Percentiles rank a stretch among this genome's conserved stretches.
phyloP scores from a whole-genome alignment of 2,797 vertebrate genomes.

The Ataeniobius toweri region DNA sequence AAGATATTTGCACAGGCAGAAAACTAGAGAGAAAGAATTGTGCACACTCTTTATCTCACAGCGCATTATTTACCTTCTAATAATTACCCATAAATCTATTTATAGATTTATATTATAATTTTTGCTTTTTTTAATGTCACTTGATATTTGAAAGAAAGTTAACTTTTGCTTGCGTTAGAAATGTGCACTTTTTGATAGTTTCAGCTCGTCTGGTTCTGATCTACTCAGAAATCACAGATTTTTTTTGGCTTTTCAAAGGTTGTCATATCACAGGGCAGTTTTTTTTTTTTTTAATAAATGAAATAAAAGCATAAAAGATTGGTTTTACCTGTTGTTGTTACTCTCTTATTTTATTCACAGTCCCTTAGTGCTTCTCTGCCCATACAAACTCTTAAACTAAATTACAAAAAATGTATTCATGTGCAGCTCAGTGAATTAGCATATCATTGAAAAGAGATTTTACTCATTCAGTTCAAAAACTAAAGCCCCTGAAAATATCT shows the following conservation, averaged over 20 bases:
- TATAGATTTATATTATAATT: neutral
- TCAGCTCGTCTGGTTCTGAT: neutral
- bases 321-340: neutral
- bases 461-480: neutral
- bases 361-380: neutral
- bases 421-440: neutral
- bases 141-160: neutral
- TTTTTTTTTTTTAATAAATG: neutral
- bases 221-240: neutral
- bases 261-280: no score
- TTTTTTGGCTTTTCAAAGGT: neutral
- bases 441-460: neutral
- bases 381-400: neutral
- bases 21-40: neutral
- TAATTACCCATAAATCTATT: neutral
- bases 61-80: neutral
- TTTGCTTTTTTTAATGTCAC: neutral
- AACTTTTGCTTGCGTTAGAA: neutral
- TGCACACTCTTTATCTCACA: neutral
- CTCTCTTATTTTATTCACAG: neutral
- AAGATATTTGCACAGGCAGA: slow-evolving; percentile 6
- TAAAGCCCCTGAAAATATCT: neutral
- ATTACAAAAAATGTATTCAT: neutral
- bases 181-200: neutral
- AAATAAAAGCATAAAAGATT: neutral